phyloP scores from a whole-genome alignment of 2,888 invertebrate species.

The Seladonia tumulorum region DNA sequence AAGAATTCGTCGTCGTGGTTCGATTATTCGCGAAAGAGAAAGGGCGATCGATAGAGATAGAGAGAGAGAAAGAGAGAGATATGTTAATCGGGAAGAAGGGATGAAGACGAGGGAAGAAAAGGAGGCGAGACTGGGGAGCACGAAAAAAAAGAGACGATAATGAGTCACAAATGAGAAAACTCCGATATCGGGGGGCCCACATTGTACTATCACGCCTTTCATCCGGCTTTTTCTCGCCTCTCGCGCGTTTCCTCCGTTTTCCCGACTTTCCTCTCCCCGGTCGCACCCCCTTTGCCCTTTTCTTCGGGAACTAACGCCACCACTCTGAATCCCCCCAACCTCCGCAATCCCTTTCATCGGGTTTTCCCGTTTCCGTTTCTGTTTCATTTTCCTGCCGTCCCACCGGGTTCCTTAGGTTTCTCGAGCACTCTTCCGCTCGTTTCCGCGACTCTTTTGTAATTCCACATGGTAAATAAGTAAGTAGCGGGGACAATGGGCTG shows the following conservation, averaged over 20 bases:
- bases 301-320: constrained; percentile 9
- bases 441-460: constrained; percentile 45
- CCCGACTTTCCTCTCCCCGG: background rate
- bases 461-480: constrained; percentile 47
- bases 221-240: background rate
- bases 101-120: background rate
- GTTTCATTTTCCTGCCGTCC: constrained; percentile 40
- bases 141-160: constrained; percentile 58
- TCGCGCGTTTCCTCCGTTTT: background rate
- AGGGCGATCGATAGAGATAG: too few relatives aligned
- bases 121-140: background rate
- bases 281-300: background rate
- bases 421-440: constrained; percentile 30
- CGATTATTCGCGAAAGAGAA: background rate
- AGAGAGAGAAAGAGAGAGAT: background rate
- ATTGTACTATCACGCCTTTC: constrained; percentile 41
- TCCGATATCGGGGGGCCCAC: constrained; percentile 56
- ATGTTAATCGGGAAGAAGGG: constrained; percentile 9
- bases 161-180: constrained; percentile 66
- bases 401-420: constrained; percentile 29
- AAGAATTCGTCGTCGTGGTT: background rate
- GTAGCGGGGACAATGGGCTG: constrained; percentile 25
- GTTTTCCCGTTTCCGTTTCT: constrained; percentile 45
- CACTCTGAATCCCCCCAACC: constrained; percentile 31
- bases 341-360: constrained; percentile 35